Evolutionary conservation across 1,140 invertebrate species (phyloP).

Genomic region (Myzus persicae): DNA sequence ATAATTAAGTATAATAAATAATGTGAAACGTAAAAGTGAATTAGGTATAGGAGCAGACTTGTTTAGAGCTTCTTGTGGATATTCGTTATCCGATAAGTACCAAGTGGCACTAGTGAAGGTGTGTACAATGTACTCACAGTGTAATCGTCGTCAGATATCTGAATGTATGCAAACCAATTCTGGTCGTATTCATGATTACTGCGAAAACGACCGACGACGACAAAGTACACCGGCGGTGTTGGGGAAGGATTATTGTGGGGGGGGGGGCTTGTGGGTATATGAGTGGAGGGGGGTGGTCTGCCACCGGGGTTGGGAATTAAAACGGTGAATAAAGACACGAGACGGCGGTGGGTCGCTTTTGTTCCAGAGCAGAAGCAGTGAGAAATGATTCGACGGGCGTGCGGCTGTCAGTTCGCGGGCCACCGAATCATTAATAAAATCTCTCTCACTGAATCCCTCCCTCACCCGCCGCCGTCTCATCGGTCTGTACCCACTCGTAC

Average conservation of each 20-base stretch:
- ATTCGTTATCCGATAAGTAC: neutral
- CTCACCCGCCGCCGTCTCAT: too few species aligned
- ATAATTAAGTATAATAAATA: neutral
- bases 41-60: neutral
- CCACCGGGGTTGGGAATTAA: constrained; percentile 42
- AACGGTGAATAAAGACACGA: constrained; percentile 51
- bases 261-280: neutral
- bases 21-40: neutral
- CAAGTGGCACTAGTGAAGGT: neutral
- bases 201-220: neutral
- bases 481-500: neutral
- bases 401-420: constrained; percentile 57
- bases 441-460: neutral
- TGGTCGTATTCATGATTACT: constrained; percentile 20
- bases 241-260: neutral
- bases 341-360: constrained; percentile 25
- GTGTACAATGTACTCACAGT: neutral
- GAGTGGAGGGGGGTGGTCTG: neutral
- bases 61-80: neutral
- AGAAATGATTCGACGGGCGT: constrained; percentile 57
- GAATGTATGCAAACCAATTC: constrained; percentile 36
- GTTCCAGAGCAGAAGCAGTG: constrained; percentile 43
- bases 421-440: constrained; percentile 58
- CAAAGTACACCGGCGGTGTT: neutral
- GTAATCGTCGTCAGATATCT: neutral